Percentiles rank a stretch among this genome's conserved stretches.
phyloP scores from a whole-genome alignment of 1,140 invertebrate species.

The Akabosia matsudoensis region DNA sequence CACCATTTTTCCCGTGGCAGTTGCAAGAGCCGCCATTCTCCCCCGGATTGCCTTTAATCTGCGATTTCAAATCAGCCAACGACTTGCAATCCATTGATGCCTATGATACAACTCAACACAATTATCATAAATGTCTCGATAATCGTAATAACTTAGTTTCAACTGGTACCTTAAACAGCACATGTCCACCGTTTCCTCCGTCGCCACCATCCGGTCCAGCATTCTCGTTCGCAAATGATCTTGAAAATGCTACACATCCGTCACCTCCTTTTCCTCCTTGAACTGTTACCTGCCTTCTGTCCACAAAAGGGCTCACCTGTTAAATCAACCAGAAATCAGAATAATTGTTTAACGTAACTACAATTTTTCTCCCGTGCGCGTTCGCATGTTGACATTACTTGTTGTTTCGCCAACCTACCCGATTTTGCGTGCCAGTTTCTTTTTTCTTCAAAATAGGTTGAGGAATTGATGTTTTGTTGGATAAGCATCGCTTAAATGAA shows the following conservation, averaged over 20 bases:
- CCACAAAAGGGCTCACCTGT: constrained; percentile 49
- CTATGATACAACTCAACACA: constrained; percentile 50
- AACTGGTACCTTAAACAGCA: constrained; percentile 75
- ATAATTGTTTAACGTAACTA: neutral
- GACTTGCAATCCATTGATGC: constrained; percentile 66
- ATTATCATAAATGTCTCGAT: constrained; percentile 29
- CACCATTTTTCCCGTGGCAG: constrained; percentile 81
- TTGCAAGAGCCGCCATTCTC: constrained; percentile 70
- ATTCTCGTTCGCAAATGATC: constrained; percentile 71
- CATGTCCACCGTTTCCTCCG: constrained; percentile 95
- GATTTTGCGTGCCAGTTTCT: neutral
- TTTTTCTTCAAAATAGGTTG: constrained; percentile 13
- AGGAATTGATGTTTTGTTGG: neutral
- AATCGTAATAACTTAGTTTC: neutral
- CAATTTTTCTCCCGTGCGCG: neutral
- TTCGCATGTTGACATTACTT: neutral
- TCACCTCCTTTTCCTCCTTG: constrained; percentile 86
- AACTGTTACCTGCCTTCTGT: constrained; percentile 55
- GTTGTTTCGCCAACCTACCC: neutral
- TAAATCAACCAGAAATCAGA: constrained; percentile 13
- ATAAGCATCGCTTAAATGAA: neutral
- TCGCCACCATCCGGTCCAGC: constrained; percentile 95
- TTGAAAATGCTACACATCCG: constrained; percentile 82
- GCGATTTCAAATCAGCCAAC: constrained; percentile 63
- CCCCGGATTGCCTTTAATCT: constrained; percentile 66